Evolutionary conservation across 2,888 invertebrate genomes (phyloP).

Genomic region (Eudasyphora cyanicolor): DNA sequence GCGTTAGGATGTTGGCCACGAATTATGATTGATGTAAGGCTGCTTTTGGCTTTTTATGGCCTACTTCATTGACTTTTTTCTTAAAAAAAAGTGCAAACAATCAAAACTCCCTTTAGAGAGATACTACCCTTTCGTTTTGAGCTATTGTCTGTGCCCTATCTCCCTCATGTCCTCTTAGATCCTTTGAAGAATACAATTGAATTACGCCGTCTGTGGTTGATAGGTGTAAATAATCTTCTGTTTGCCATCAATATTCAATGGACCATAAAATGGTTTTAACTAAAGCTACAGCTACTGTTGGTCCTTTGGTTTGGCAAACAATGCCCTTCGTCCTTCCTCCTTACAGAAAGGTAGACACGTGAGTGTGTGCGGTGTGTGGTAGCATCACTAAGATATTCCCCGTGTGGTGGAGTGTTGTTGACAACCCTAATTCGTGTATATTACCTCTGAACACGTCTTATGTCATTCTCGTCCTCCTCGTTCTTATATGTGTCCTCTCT

Average conservation of each 20-base stretch:
- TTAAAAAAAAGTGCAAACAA: slow-evolving; percentile 26
- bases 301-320: slow-evolving; percentile 67
- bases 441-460: slow-evolving; percentile 70
- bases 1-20: slow-evolving; percentile 38
- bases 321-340: slow-evolving; percentile 67
- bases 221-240: slow-evolving; percentile 75
- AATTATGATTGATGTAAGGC: slow-evolving; percentile 76
- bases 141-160: neutral
- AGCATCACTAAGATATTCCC: neutral
- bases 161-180: slow-evolving; percentile 57
- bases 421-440: slow-evolving; percentile 75
- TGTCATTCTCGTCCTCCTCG: slow-evolving; percentile 60
- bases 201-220: slow-evolving; percentile 70
- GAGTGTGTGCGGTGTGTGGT: slow-evolving; percentile 16
- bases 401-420: slow-evolving; percentile 36
- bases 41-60: slow-evolving; percentile 56
- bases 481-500: neutral
- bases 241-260: slow-evolving; percentile 75
- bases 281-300: slow-evolving; percentile 71
- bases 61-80: slow-evolving; percentile 5
- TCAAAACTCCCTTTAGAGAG: slow-evolving; percentile 47
- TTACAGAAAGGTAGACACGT: slow-evolving; percentile 22
- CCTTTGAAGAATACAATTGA: slow-evolving; percentile 28
- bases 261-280: slow-evolving; percentile 79
- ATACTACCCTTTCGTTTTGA: slow-evolving; percentile 1